Percentiles rank a stretch among this genome's conserved stretches.
Conservation (phyloP, 2,888 invertebrate genomes). For the Ischnus inquisitorius region DNA sequence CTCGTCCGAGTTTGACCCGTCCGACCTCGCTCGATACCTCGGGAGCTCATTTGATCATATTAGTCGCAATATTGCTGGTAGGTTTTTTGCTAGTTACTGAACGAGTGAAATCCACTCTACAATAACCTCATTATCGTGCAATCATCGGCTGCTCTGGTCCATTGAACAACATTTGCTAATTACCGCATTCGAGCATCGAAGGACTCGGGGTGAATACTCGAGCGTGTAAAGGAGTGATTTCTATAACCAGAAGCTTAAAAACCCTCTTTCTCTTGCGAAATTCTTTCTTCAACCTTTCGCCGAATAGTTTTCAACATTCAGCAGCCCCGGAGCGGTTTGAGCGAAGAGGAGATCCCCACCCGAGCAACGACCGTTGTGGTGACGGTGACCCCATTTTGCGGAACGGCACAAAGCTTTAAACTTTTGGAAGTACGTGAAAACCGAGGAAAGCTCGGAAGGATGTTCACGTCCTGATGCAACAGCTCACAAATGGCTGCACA, state of each 20-base stretch:
- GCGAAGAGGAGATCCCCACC: conserved; percentile 5
- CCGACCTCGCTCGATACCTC: not conserved
- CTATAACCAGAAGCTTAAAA: conserved; percentile 51
- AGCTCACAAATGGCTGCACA: conserved; percentile 46
- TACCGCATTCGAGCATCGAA: not conserved
- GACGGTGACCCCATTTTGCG: conserved; percentile 51
- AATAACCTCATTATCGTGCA: not conserved
- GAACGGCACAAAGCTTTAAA: conserved; percentile 46
- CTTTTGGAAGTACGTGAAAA: conserved; percentile 49
- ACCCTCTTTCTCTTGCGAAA: conserved; percentile 33
- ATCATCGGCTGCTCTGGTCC: not conserved
- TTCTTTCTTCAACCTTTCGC: conserved; percentile 15
- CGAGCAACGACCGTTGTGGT: conserved; percentile 39
- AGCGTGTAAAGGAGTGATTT: not conserved
- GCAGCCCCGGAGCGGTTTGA: conserved; percentile 27
- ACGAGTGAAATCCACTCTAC: not conserved
- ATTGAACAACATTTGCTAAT: not conserved
- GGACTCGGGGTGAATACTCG: not conserved
- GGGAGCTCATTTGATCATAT: not conserved
- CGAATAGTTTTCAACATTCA: conserved; percentile 47
- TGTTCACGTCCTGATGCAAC: conserved; percentile 54
- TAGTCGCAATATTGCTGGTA: too few species aligned
- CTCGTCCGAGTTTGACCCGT: not conserved
- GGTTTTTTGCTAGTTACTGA: not conserved
- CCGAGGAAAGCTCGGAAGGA: conserved; percentile 35